Evolutionary conservation across 2,113 vertebrate species (phyloP), one percentile per base, ranked within the genome.

Genomic region (Muntiacus reevesi): DNA sequence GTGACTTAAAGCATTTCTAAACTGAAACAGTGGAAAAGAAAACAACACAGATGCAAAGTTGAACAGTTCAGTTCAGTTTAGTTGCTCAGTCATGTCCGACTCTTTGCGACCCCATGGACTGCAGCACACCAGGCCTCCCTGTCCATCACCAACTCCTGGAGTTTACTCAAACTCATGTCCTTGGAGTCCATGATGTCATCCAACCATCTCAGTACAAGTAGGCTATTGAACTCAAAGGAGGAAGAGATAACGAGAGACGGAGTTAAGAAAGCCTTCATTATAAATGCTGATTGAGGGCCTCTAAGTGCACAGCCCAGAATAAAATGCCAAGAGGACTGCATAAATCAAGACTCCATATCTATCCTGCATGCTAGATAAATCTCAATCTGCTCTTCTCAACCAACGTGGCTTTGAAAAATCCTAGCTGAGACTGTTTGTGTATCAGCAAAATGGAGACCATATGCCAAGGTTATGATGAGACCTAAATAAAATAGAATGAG

Each of bases 381-480:
- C 57, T 62, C 78, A 93, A 60, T 64, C 64, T 96, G 45, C 57
- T 82, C 13, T n/a, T 87, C 40, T 62, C 36, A 95, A 87, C 54
- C 16, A 94, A 79, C 47, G 45, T 28, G 36, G 13, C 10, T 98
- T 92, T 90, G 59, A 50, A 92, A 94, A 95, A 90, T 62, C 33
- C 79, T 87, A 79, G 10, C 78, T 83, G 43, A 96, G 45, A 27
- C n/a, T 95, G 45, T 57, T 92, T 52, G 16, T 59, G 7, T 16
- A 71, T 60, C 7, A 90, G 15, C 62, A 92, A 94, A 87, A 82
- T 27, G 30, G n/a, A 92, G 9, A 94, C 5, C 19, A 27, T 43
- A 23, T 23, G n/a, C 30, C n/a, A 87, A 11, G 16, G 81, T 64
- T 85, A 74, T 12, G 11, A 14, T 79, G 43, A 92, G 13, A 3